Evolutionary conservation across 2,797 vertebrate species (phyloP), one percentile per base, ranked within the genome.

Genomic region (Oophaga sylvatica): DNA sequence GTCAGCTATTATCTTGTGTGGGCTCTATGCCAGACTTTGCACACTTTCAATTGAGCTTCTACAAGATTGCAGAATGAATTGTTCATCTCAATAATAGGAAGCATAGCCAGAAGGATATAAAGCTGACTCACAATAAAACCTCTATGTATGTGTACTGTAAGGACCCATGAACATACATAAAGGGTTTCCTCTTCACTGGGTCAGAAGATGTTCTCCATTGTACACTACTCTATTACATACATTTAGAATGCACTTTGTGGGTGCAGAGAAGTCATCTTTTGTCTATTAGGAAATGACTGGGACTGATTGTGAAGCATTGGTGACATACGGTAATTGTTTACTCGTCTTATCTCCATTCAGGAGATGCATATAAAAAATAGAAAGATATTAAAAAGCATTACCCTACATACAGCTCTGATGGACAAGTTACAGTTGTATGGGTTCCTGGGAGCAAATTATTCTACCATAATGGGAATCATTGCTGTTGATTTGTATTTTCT

Each of bases 1-100:
- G 8, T 41, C 31, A 31, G 22, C 19, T 48, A 6, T 84, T 84
- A 62, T 75, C 68, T 84, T 60, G 22, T 22, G 59, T 62, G 68
- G 68, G 15, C 73, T 84, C 20, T 75, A 17, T 62, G 35, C 57
- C 83, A 84, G 83, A 20, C 57, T 63, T 48, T 60, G 56, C 57
- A 63, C 20, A 60, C 35, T 62, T 63, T 63, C 73, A 75, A 45
- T 31, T 59, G 13, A 48, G 20, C 17, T 19, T 63, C 35, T 62
- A 31, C 22, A 76, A 63, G 15, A 62, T 7, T 63, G 12, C 29
- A 22, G 45, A 84, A 60, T 75, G 82, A 75, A 84, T 84, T 75
- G 13, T 75, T 75, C 29, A 62, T 60, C 70, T 62, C 17, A 22
- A 57, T 70, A 57, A 57, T 35, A 73, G 19, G 35, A 73, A 57